Base-by-base conservation (phyloP, 2,888 invertebrate genomes). In the Anaspis maculata region DNA sequence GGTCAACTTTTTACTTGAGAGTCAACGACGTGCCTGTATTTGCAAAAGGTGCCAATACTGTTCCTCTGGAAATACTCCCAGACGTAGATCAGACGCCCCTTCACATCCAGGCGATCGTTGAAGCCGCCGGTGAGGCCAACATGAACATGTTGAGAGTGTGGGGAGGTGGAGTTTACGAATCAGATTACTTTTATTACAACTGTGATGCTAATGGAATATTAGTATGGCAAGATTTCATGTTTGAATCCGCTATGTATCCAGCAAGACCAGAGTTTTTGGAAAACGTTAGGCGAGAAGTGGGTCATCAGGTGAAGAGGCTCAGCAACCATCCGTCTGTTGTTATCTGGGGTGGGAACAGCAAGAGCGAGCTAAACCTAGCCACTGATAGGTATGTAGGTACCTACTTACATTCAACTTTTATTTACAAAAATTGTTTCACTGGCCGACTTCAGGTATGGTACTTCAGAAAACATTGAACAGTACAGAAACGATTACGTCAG, bases 171-270 rank as follows among this genome's bases (percentile, higher is more conserved):
- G 69, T 90, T 0, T 98, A 96, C 55, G 96, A 96, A 59, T 79
- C 83, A 0, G 87, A 95, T 47, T 73, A 76, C 34, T 95, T 97
- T 63, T 98, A 97, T 61, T 70, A 80, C 42, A 61, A 81, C 16
- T 89, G 92, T 32, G 95, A 97, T 59, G 73, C 83, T 55, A 68
- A 84, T 29, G 97, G 97, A 1, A 82, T 97, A 26, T 70, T 97
- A 52, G 79, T 98, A 32, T 98, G 96, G 96, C 96, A 98, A 63
- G 97, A 98, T 64, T 80, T 96, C 57, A 88, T 95, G 81, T 98
- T 95, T 61, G 96, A 95, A 0, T 95, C 92, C 58, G 77, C 86
- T 11, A 83, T 97, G 81, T 98, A 98, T 64, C 96, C 96, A 0
- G 73, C 76, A 0, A 74, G 76, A 34, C 51, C 66, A 0, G 68